Conservation (phyloP, 2,797 vertebrate genomes). For the Heterohyrax brucei region DNA sequence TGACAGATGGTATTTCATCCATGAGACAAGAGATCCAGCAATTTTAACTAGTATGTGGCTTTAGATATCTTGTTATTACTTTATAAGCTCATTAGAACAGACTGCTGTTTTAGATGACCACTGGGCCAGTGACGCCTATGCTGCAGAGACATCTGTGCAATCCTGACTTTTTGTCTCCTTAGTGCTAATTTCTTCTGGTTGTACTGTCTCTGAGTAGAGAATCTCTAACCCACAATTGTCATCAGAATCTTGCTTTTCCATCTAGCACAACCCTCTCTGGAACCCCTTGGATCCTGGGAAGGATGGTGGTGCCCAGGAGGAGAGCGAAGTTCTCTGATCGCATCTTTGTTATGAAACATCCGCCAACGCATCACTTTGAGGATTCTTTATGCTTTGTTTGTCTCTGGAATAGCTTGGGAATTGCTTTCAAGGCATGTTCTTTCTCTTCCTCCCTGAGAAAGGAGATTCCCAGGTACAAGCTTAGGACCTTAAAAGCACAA, state of each 20-base stretch:
- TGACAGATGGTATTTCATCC: conserved; percentile 9
- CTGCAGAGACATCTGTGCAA: neutral
- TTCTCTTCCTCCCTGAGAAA: conserved; percentile 26
- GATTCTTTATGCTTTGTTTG: neutral
- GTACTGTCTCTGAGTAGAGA: neutral
- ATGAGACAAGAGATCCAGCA: conserved; percentile 23
- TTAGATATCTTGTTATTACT: neutral
- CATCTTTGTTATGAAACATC: neutral
- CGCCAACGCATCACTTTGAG: neutral
- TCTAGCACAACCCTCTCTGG: neutral
- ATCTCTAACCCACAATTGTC: neutral
- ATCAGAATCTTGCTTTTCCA: neutral
- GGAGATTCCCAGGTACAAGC: neutral
- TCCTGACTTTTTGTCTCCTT: neutral
- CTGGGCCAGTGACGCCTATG: neutral
- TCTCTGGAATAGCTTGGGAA: neutral
- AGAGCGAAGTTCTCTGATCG: neutral
- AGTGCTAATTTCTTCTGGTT: neutral
- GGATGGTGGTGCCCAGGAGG: neutral
- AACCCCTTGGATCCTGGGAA: neutral
- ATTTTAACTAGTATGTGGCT: neutral
- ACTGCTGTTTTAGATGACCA: conserved; percentile 29
- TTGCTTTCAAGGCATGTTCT: neutral
- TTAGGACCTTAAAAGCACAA: neutral
- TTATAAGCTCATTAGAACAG: neutral